These are phyloP conservation scores for Sterrhoptilus dennistouni DNA, from an alignment of 2,113 vertebrate genomes.

Conservation along the genomic window DNA sequence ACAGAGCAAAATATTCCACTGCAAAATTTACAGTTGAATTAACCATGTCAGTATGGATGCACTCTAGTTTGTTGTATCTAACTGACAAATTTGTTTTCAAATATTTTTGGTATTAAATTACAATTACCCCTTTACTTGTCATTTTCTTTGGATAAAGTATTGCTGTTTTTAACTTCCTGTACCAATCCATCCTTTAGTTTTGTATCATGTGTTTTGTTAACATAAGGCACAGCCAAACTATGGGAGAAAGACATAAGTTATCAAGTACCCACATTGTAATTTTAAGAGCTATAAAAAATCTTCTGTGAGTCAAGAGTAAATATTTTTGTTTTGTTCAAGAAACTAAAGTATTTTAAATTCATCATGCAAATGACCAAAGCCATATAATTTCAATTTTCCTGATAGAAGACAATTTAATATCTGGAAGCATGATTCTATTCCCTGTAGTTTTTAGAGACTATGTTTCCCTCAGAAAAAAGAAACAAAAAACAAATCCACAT, in stretches of 20 bases:
- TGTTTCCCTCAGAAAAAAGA: neutral
- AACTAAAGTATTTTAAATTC: neutral
- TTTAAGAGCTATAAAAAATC: neutral
- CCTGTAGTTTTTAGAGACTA: neutral
- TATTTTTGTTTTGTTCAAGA: neutral
- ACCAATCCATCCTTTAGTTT: neutral
- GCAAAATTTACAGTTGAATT: neutral
- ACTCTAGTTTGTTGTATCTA: neutral
- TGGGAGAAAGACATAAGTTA: neutral
- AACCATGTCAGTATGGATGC: neutral
- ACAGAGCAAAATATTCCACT: neutral
- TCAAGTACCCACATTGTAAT: neutral
- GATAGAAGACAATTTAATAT: neutral
- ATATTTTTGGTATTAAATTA: neutral
- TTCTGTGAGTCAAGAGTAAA: neutral
- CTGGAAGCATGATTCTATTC: neutral
- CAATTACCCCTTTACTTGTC: neutral
- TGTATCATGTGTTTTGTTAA: neutral
- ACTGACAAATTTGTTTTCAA: neutral
- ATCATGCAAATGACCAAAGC: neutral
- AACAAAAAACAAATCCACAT: no score
- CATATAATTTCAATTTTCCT: neutral
- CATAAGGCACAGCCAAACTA: neutral
- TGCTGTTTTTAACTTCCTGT: neutral
- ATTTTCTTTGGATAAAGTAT: neutral